phyloP scores from a whole-genome alignment of 2,797 vertebrate species.

The Poecilia velifera region DNA sequence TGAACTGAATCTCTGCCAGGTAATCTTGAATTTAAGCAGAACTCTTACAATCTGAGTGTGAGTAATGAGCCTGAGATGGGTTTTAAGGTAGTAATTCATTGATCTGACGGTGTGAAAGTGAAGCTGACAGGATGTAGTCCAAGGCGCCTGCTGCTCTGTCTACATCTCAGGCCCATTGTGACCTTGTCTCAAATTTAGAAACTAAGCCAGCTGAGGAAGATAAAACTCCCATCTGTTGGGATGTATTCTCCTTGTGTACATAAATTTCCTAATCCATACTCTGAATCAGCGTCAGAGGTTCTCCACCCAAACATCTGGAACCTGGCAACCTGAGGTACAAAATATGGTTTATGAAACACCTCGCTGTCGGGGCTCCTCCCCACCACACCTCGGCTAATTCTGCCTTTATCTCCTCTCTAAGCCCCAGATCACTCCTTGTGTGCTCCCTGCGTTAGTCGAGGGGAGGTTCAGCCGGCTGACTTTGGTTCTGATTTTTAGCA shows the following conservation, averaged over 20 bases:
- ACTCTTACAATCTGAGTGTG: constrained; percentile 58
- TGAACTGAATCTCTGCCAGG: constrained; percentile 29
- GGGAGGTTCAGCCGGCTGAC: constrained; percentile 13
- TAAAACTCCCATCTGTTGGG: constrained; percentile 11
- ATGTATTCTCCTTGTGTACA: constrained; percentile 22
- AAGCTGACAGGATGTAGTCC: constrained; percentile 46
- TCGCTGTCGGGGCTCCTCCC: constrained; percentile 43
- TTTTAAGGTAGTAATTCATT: constrained; percentile 66
- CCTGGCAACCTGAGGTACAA: constrained; percentile 37
- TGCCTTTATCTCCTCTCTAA: constrained; percentile 33
- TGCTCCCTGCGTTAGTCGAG: constrained; percentile 26
- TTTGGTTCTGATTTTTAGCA: constrained; percentile 18
- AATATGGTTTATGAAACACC: constrained; percentile 66
- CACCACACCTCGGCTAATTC: constrained; percentile 39
- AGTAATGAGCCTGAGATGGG: constrained; percentile 64
- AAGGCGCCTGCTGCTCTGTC: constrained; percentile 27
- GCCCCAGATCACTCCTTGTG: constrained; percentile 20
- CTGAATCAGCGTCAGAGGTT: constrained; percentile 21
- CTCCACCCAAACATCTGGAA: constrained; percentile 44
- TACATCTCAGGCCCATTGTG: constrained; percentile 24
- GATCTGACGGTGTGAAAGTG: constrained; percentile 42
- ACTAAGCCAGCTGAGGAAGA: constrained; percentile 24
- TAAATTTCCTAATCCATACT: constrained; percentile 25
- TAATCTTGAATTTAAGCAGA: constrained; percentile 56
- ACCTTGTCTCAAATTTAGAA: constrained; percentile 24